Base-by-base conservation (phyloP, 2,888 invertebrate species). In the Netelia virgata region DNA sequence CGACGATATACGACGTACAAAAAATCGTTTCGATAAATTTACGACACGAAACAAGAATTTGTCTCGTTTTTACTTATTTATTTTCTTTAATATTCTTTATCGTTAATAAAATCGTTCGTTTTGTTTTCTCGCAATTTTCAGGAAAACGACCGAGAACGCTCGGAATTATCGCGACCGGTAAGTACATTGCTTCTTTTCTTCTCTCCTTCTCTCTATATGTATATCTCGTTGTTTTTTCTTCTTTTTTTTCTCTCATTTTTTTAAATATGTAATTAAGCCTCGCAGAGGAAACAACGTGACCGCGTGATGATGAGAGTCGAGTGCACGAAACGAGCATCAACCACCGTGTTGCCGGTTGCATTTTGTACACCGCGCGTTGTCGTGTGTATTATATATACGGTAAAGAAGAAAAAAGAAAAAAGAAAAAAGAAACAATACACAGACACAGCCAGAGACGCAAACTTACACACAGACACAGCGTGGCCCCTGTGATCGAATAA, bases 401-500 rank as follows among this genome's bases (percentile, higher is more conserved):
- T 36, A 36, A 36, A 36, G 36, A 36, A 36, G 6, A 36, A 6
- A 36, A 36, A 6, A 28, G 5, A 28, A 3, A 28, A 36, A 5
- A 36, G 0, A 8, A 1, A 36, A 36, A 36, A 36, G 36, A 6
- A 36, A 36, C 36, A 18, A 57, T 57, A 57, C 61, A 47, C 18
- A 61, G 16, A 36, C 16, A 55, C 14, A 23, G 10, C 2, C 9
- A 20, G n/a, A 72, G n/a, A 3, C 36, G n/a, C 14, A 41, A 47
- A 11, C 68, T 11, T 59, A 8, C 61, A 69, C 28, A 61, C n/a
- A 76, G 14, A 77, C 20, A 66, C 18, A 82, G 41, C 8, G 66
- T 85, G 86, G 82, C 88, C 89, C 36, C 86, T 88, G 85, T 89
- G 88, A 91, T 91, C 89, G 91, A 90, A 91, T 91, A 90, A 91